Percentiles rank a stretch among this genome's conserved stretches.
Conservation (phyloP, 2,797 vertebrate genomes). For the Diglossa cyanea region DNA sequence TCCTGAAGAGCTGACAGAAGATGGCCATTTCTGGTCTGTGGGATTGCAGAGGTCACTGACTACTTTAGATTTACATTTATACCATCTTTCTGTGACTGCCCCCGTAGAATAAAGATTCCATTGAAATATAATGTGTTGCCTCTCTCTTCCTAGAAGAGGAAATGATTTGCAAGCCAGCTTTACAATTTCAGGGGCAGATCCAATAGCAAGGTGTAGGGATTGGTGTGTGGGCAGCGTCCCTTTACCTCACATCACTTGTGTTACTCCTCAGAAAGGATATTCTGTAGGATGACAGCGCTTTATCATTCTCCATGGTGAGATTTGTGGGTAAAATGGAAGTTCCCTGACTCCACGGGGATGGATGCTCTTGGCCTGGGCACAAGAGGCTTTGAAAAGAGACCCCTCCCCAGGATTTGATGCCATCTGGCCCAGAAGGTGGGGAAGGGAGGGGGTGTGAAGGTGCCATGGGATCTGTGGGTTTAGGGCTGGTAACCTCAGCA, state of each 20-base stretch:
- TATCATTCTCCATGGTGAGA: neutral
- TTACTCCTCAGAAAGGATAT: neutral
- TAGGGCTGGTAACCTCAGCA: neutral
- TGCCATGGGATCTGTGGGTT: neutral
- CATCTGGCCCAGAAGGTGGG: slow-evolving; percentile 44
- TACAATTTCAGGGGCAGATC: neutral
- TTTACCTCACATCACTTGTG: neutral
- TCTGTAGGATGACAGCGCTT: neutral
- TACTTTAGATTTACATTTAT: neutral
- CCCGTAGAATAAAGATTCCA: neutral
- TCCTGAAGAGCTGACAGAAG: neutral
- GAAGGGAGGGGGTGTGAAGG: slow-evolving; percentile 14
- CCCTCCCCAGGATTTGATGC: slow-evolving; percentile 26
- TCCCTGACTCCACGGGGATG: neutral
- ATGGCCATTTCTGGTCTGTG: neutral
- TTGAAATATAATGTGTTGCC: neutral
- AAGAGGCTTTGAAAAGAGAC: slow-evolving; percentile 24
- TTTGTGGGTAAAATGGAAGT: neutral
- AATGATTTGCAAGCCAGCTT: neutral
- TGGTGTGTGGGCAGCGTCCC: neutral
- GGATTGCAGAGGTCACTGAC: neutral
- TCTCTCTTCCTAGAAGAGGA: neutral
- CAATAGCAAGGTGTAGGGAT: neutral
- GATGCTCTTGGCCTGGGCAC: slow-evolving; percentile 39
- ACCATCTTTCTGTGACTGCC: neutral